Evolutionary conservation across 2,113 vertebrate species (phyloP), one percentile per base, ranked within the genome.

Genomic region (Dromiciops gliroides): DNA sequence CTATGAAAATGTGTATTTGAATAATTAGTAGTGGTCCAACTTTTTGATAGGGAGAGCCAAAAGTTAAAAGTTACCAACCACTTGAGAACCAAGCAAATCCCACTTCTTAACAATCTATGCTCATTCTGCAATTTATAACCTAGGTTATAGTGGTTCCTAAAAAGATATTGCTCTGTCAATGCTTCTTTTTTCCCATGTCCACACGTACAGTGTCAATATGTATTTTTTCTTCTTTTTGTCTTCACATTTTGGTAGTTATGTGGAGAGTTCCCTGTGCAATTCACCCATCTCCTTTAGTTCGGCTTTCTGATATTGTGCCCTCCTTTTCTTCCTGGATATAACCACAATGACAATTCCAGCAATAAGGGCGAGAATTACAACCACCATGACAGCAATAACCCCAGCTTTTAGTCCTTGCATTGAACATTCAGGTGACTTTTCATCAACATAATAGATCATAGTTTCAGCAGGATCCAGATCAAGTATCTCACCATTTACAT

Each of bases 321-420:
- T 98, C 83, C 97, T 98, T 92, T 97, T 99, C 56, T 95, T 99
- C 88, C 95, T 98, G 89, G 98, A 92, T 2, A 99, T 95, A 60
- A 99, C 99, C 99, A 99, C 97, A 47, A 99, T 97, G 95, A 99
- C 97, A 50, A 99, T 97, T 44, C 99, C 99, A 22, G 98, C 98
- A 22, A 99, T 94, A 97, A 99, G 94, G 23, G 99, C 99, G 95
- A 99, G 8, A 12, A 98, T 37, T 90, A 99, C 98, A 92, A 99
- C 99, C 48, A 99, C 99, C 56, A 99, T 99, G 97, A 99, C 98
- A 2, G 99, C 99, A 89, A 99, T 99, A 92, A 99, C 50, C 0
- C 99, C 99, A 0, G 99, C 98, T 0, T 99, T 98, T 93, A 99
- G 98, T 75, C 97, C 91, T 97, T 99, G 98, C 99, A 99, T 99